Percentiles rank a stretch among this genome's conserved stretches.
These are phyloP conservation scores for Sebastes kiyomatsui DNA, from an alignment of 2,797 vertebrate species.

Conservation along the genomic window DNA sequence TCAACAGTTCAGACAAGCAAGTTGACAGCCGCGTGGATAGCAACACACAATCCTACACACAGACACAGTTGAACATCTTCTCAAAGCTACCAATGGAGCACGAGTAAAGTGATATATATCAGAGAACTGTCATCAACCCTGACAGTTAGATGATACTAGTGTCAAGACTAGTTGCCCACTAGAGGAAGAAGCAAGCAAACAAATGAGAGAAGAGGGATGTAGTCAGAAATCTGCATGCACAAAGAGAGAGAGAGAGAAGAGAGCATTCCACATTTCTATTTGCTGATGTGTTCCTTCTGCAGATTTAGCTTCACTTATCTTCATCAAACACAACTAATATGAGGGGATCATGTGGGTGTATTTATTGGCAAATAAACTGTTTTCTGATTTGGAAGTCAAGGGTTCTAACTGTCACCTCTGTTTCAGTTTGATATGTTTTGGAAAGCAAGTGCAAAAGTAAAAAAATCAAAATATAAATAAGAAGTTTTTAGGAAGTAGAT, in stretches of 20 bases:
- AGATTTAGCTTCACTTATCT: not conserved
- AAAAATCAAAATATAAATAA: not conserved
- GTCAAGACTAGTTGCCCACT: not conserved
- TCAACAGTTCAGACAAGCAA: not conserved
- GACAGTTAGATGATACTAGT: not conserved
- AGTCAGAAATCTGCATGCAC: not conserved
- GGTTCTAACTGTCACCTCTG: not conserved
- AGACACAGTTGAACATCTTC: not conserved
- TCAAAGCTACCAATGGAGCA: not conserved
- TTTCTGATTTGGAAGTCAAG: not conserved
- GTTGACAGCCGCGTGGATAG: not conserved
- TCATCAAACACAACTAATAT: not conserved
- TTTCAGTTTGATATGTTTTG: not conserved
- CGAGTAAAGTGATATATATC: not conserved
- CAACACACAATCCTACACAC: not conserved
- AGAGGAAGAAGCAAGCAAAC: not conserved
- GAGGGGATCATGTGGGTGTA: not conserved
- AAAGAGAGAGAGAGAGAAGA: not conserved
- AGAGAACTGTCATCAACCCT: not conserved
- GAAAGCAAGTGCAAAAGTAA: not conserved
- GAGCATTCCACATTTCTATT: not conserved
- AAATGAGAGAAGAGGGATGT: not conserved
- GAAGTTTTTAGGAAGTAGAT: not conserved
- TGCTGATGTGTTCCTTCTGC: not conserved
- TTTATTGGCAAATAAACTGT: not conserved